Percentiles rank a stretch among this genome's conserved stretches.
Evolutionary conservation across 2,797 vertebrate genomes (phyloP).

Genomic region (Selene dorsalis): DNA sequence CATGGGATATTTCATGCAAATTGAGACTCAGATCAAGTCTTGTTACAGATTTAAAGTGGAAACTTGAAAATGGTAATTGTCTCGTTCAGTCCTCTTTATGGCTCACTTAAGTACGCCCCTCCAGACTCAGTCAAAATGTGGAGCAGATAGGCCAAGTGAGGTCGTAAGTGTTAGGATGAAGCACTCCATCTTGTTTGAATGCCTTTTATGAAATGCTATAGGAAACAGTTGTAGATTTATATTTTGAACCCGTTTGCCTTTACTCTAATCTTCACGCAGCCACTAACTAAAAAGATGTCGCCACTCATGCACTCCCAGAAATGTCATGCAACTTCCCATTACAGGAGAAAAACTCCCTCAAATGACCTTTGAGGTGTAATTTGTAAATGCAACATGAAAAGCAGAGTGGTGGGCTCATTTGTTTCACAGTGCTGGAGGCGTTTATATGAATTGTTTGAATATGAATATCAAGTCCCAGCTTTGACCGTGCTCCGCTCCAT

Average conservation of each 20-base stretch:
- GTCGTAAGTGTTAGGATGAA: conserved; percentile 48
- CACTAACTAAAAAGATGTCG: conserved; percentile 43
- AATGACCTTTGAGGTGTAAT: conserved; percentile 65
- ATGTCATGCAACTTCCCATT: conserved; percentile 54
- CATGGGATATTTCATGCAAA: conserved; percentile 55
- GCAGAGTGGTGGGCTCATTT: conserved; percentile 26
- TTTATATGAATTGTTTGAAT: conserved; percentile 36
- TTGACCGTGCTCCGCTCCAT: conserved; percentile 14
- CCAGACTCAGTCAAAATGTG: conserved; percentile 50
- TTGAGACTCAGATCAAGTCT: conserved; percentile 41
- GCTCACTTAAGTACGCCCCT: conserved; percentile 46
- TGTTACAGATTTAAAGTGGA: conserved; percentile 54
- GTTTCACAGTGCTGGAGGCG: conserved; percentile 22
- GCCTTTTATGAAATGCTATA: conserved; percentile 14
- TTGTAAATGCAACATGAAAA: conserved; percentile 37
- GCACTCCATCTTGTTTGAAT: conserved; percentile 43
- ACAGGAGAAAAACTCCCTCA: conserved; percentile 44
- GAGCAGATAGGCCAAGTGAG: conserved; percentile 50
- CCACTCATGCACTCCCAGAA: conserved; percentile 12
- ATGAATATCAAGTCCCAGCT: not conserved
- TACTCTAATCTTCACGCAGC: not conserved
- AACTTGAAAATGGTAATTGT: conserved; percentile 68
- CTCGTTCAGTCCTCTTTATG: conserved; percentile 50
- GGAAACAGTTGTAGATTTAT: conserved; percentile 36
- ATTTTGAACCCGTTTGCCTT: conserved; percentile 37